Conservation (phyloP, 2,888 invertebrate genomes). For the Cremastinae sp. region DNA sequence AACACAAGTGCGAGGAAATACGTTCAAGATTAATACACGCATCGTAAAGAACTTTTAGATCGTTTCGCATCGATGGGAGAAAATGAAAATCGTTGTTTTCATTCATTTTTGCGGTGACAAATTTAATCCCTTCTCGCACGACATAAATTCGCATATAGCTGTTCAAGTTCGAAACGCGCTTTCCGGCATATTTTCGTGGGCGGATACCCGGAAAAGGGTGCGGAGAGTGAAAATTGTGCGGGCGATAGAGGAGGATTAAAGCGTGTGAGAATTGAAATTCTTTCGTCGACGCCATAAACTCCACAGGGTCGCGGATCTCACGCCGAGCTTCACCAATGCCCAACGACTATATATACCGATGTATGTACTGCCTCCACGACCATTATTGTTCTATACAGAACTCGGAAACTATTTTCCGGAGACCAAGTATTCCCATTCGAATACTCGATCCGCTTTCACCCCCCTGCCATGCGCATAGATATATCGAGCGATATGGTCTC, state of each 20-base stretch:
- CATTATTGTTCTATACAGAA: constrained; percentile 6
- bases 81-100: background rate
- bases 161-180: constrained; percentile 13
- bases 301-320: constrained; percentile 24
- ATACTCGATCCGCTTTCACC: constrained; percentile 42
- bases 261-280: constrained; percentile 56
- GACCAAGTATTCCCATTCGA: constrained; percentile 59
- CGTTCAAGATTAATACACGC: too few species aligned
- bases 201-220: background rate
- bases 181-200: constrained; percentile 23
- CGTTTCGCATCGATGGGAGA: background rate
- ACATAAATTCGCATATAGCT: constrained; percentile 19
- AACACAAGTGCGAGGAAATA: background rate
- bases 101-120: background rate
- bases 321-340: constrained; percentile 9
- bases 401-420: constrained; percentile 50
- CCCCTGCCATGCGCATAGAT: background rate
- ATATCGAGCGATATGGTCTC: too few species aligned
- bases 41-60: too few species aligned
- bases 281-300: constrained; percentile 49
- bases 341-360: background rate
- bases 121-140: constrained; percentile 9
- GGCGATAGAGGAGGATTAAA: constrained; percentile 14
- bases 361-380: constrained; percentile 10
- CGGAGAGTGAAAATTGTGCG: constrained; percentile 12